These are phyloP conservation scores for Actenoides lindsayi DNA, from an alignment of 2,113 vertebrate species.

Conservation along the genomic window DNA sequence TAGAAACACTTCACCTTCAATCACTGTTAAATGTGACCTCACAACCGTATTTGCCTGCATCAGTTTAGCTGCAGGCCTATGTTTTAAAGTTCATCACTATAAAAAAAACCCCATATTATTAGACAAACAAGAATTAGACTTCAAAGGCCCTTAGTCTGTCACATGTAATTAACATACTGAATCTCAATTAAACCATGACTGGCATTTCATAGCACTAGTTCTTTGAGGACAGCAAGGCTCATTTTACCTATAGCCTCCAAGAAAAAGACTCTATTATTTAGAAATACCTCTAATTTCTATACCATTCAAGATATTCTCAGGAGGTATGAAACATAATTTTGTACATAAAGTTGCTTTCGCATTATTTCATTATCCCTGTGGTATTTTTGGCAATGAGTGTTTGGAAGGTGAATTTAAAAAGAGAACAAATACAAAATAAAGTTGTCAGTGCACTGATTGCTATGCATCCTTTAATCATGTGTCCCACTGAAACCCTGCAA, in stretches of 20 bases:
- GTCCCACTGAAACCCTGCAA: neutral
- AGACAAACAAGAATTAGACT: slow-evolving; percentile 75
- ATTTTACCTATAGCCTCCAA: neutral
- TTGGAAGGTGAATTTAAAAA: slow-evolving; percentile 6
- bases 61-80: slow-evolving; percentile 59
- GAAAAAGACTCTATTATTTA: slow-evolving; percentile 19
- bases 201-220: slow-evolving; percentile 67
- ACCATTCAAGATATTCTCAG: neutral
- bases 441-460: neutral
- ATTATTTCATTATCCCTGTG: neutral
- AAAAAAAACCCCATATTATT: slow-evolving; percentile 61
- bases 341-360: slow-evolving; percentile 1
- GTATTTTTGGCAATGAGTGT: slow-evolving; percentile 10
- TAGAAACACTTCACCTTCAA: slow-evolving; percentile 46
- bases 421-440: slow-evolving; percentile 16
- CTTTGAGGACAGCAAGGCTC: slow-evolving; percentile 51
- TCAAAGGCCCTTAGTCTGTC: slow-evolving; percentile 75
- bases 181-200: slow-evolving; percentile 68
- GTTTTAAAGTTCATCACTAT: slow-evolving; percentile 66
- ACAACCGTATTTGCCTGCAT: slow-evolving; percentile 41
- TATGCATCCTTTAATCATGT: neutral
- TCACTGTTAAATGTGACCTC: slow-evolving; percentile 66
- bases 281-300: slow-evolving; percentile 18
- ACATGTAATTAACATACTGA: slow-evolving; percentile 71
- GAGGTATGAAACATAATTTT: neutral